Evolutionary conservation across 2,113 vertebrate genomes (phyloP), one percentile per base, ranked within the genome.

Genomic region (Mastomys natalensis): DNA sequence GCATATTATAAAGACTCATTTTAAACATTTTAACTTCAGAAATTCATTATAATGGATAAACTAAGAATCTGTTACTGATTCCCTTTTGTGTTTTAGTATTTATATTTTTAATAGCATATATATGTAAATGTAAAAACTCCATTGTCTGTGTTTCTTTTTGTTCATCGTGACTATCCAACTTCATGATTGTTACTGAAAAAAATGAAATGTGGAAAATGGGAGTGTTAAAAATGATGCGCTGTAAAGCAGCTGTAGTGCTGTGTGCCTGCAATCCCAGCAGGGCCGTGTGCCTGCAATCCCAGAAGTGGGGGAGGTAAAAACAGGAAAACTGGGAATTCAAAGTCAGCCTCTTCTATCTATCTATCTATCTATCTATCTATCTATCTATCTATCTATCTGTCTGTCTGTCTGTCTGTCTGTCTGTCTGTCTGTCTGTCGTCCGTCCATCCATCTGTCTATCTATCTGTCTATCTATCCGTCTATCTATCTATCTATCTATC

Each of bases 1-100:
- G 51, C 5, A 45, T 73, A 82, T 58, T 66, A 5, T 90, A 94
- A 89, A 29, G 37, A 62, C 45, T 60, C 26, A 43, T 16, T 73
- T 92, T 84, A 80, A 55, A 68, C 45, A 60, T 51, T 95, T 87
- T 87, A 22, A 92, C n/a, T 92, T 10, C 29, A 91, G 89, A 89
- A 87, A 60, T 31, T 12, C 3, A 82, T 73, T 86, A 87, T 72
- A 85, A 51, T 81, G 37, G 34, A 92, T 80, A 94, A n/a, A 78
- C 22, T 66, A 86, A 87, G 68, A 87, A 68, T 90, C 21, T 87
- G 81, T 86, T 86, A 55, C 29, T 31, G 4, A 70, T 93, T 70
- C 17, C 29, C 85, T 73, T 72, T 82, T 87, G 48, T 22, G 48
- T 70, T 29, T 70, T 40, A 90, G 31, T 64, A 94, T 70, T 77